Evolutionary conservation across 2,888 invertebrate genomes (phyloP).

Genomic region (Tenthredo distinguenda): DNA sequence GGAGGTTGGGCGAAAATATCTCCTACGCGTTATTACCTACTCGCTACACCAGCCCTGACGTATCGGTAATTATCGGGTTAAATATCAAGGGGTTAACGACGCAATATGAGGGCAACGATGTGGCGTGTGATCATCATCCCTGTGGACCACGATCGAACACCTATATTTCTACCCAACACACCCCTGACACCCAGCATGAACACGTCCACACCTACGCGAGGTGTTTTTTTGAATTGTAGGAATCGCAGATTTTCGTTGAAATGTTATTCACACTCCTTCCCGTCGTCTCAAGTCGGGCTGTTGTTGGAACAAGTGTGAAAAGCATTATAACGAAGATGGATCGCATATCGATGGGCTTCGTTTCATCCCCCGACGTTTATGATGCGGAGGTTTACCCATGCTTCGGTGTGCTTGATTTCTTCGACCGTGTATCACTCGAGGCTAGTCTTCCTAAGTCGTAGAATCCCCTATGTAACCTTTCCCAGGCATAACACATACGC

Average conservation of each 20-base stretch:
- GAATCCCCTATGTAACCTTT: slow-evolving; percentile 19
- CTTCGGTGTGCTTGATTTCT: background rate
- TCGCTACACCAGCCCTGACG: slow-evolving; percentile 57
- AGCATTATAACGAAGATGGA: background rate
- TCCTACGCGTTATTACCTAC: background rate
- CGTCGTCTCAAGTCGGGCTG: background rate
- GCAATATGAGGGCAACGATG: slow-evolving; percentile 64
- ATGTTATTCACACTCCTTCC: background rate
- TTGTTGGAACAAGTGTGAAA: background rate
- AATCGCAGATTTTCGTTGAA: background rate
- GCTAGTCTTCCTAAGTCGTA: background rate
- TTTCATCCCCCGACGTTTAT: background rate
- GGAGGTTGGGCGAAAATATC: background rate
- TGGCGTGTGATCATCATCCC: slow-evolving; percentile 58
- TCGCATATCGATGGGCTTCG: background rate
- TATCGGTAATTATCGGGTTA: slow-evolving; percentile 73
- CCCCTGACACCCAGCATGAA: background rate
- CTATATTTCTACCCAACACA: background rate
- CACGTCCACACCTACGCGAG: background rate
- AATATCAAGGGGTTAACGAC: slow-evolving; percentile 71
- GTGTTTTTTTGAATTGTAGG: background rate
- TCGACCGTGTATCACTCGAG: background rate
- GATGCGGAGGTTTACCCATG: background rate
- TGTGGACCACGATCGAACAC: slow-evolving; percentile 7
- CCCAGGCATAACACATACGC: slow-evolving; percentile 16